Conservation (phyloP, 1,140 invertebrate genomes). For the Sinella curviseta region DNA sequence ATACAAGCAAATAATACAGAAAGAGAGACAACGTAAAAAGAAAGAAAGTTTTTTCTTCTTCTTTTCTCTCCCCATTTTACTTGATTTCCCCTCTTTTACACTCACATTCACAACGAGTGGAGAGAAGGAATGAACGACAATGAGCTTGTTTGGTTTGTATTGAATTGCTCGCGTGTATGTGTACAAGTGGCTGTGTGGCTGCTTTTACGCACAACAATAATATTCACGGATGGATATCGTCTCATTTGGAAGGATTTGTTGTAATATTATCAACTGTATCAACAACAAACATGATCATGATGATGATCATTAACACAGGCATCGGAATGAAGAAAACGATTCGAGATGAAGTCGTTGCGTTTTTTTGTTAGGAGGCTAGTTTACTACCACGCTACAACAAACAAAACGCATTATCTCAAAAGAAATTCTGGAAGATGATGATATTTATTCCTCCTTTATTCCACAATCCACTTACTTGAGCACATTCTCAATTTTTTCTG, state of each 20-base stretch:
- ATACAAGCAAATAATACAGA: not conserved
- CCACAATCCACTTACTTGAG: too few relatives aligned
- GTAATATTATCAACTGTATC: not conserved
- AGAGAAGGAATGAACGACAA: not conserved
- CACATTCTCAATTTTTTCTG: too few relatives aligned
- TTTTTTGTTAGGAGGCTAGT: not conserved
- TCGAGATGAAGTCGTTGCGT: not conserved
- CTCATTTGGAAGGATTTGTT: not conserved
- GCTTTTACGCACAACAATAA: too few relatives aligned
- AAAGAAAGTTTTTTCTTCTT: too few relatives aligned
- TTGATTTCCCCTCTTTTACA: constrained; percentile 24
- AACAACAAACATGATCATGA: not conserved
- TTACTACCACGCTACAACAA: not conserved
- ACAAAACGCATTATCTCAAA: not conserved
- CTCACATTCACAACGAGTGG: not conserved
- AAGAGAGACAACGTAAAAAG: not conserved
- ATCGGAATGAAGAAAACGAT: not conserved
- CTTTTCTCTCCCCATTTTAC: constrained; percentile 9
- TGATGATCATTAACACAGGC: not conserved
- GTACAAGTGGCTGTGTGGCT: not conserved
- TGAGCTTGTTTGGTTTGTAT: not conserved
- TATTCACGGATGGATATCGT: too few relatives aligned
- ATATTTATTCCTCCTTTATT: not conserved
- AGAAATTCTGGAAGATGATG: not conserved
- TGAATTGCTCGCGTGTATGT: not conserved